Evolutionary conservation across 2,888 invertebrate species (phyloP).

Genomic region (Gnatocerus cornutus): DNA sequence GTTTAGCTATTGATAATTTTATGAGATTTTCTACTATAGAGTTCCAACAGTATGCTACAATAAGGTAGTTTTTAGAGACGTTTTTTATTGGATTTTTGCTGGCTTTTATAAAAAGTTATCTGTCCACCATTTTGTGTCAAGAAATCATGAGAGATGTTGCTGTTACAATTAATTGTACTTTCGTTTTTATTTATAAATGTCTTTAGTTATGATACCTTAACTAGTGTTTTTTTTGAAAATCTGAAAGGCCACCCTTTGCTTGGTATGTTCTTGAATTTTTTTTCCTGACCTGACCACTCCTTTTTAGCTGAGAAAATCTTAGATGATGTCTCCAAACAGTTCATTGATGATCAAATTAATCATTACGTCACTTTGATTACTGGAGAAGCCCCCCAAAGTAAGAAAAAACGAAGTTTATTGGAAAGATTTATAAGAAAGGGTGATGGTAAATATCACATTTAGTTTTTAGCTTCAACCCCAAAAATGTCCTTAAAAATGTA

Average conservation of each 20-base stretch:
- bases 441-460: constrained; percentile 51
- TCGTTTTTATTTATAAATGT: background rate
- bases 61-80: constrained; percentile 73
- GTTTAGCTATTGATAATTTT: constrained; percentile 80
- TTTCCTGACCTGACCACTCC: background rate
- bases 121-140: background rate
- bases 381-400: constrained; percentile 52
- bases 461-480: constrained; percentile 73
- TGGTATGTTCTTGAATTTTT: constrained; percentile 51
- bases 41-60: constrained; percentile 87
- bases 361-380: constrained; percentile 61
- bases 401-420: constrained; percentile 61
- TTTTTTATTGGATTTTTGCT: constrained; percentile 29
- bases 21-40: constrained; percentile 87
- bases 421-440: constrained; percentile 50
- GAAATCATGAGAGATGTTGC: background rate
- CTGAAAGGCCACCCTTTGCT: constrained; percentile 58
- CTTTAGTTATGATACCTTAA: constrained; percentile 45
- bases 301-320: constrained; percentile 56
- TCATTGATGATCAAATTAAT: constrained; percentile 64
- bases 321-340: constrained; percentile 58
- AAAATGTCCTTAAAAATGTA: constrained; percentile 88
- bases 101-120: constrained; percentile 31
- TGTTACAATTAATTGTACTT: background rate
- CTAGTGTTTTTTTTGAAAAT: constrained; percentile 58